Evolutionary conservation across 2,888 invertebrate species (phyloP), one percentile per base, ranked within the genome.

Genomic region (Rotaria sp.): DNA sequence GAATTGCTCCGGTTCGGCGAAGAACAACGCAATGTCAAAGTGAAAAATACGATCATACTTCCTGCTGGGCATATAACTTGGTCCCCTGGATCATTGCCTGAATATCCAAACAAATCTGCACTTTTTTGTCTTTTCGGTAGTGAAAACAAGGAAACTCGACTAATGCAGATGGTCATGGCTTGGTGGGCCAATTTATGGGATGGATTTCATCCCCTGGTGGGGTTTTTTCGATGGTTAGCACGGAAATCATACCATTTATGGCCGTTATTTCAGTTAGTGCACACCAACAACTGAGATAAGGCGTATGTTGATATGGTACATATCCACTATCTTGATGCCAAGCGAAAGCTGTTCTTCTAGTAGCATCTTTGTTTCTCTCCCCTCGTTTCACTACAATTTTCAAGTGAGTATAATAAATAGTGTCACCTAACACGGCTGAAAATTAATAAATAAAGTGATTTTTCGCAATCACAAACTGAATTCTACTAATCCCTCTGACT

Each of bases 281-380:
- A 74, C 74, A 74, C 74, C 74, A 74, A 38, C 74, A 74, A 21
- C 74, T 74, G n/a, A 74, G 15, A 38, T 74, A 74, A 18, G 74
- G 74, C 1, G 74, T 74, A 74, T 74, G 74, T 74, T 74, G 15
- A 38, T 74, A 74, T 11, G 74, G 74, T 15, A 74, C 74, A 74
- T 74, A 74, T 3, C 74, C 74, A 38, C 74, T 74, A 74, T 74
- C 74, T 74, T 74, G 74, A 38, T 74, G 74, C 74, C 74, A 74
- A 35, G 11, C 38, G 21, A 74, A 74, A 35, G 30, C 35, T 35
- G 74, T 74, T 74, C 38, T 74, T 74, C 3, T 26, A 10, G 21
- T 0, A 35, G 4, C 21, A 21, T 7, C 21, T n/a, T n/a, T 57
- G 18, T 30, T n/a, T 10, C 18, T 21, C 26, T 74, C 13, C 21